Base-by-base conservation (phyloP, 35 echinoderm and acorn worm genomes). In the Heliocidaris tuberculata region DNA sequence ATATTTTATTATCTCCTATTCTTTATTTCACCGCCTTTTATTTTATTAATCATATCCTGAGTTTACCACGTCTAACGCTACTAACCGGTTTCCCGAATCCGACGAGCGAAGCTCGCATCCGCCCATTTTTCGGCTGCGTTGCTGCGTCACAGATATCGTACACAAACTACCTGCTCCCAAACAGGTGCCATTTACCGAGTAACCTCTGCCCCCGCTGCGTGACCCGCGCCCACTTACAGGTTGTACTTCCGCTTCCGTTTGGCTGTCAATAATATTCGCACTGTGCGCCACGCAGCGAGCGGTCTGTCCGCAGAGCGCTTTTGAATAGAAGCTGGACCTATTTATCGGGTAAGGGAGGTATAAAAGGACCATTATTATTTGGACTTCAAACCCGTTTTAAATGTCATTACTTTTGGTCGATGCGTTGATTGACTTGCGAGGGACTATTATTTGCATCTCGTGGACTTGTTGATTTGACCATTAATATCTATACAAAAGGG, bases 181-280 rank as follows among this genome's bases (percentile, higher is more conserved):
- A 93, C 91, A 93, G 91, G 91, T 93, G 91, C 91, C 50, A 93
- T 93, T 93, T 59, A 93, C 91, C 2, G 47, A n/a, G 48, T 93
- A 48, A 93, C 91, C 91, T 59, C 50, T 92, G 91, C 17, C 31
- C 91, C 91, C 50, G 91, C 48, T 93, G 91, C 50, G 91, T 93
- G 50, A 93, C 48, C 91, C 49, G 16, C 27, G 91, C 48, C 31
- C 21, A 32, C 87, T 89, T 89, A 48, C 47, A 59, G 91, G 91
- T 93, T 93, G 91, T 93, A 93, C 91, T 93, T 93, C 91, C 91
- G 91, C 13, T 93, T 93, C 91, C 91, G 91, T 48, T 16, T 93
- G 13, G 48, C 47, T 89, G 87, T 32, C 87, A 89, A 89, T 89
- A 48, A 32, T 48, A 89, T 48, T 32, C 31, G 24, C 29, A 89